These are phyloP conservation scores for Centropristis striata DNA, from an alignment of 2,113 vertebrate species.

Conservation along the genomic window DNA sequence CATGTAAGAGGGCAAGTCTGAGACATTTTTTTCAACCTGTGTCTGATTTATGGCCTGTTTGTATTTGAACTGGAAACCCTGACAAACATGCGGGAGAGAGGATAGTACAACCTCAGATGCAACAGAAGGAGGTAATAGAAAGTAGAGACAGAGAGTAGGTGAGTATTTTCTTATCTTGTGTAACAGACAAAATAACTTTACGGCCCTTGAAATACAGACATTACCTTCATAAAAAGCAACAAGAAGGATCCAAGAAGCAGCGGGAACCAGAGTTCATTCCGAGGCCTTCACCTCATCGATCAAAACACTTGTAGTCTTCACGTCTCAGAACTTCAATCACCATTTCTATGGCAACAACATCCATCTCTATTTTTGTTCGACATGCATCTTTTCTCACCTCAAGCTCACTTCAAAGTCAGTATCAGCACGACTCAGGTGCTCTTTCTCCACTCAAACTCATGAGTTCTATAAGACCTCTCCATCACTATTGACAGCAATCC, in stretches of 20 bases:
- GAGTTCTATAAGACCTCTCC: constrained; percentile 9
- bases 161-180: constrained; percentile 4
- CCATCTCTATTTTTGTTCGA: constrained; percentile 46
- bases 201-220: constrained; percentile 23
- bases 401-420: constrained; percentile 21
- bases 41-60: constrained; percentile 67
- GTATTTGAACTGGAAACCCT: constrained; percentile 35
- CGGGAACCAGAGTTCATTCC: constrained; percentile 9
- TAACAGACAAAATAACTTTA: constrained; percentile 19
- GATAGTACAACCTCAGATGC: constrained; percentile 2
- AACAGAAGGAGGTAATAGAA: constrained; percentile 4
- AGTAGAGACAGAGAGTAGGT: background rate
- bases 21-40: constrained; percentile 34
- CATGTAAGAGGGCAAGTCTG: constrained; percentile 17
- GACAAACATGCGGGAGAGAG: constrained; percentile 6
- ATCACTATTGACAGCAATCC: constrained; percentile 11
- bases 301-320: constrained; percentile 17
- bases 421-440: constrained; percentile 1
- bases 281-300: constrained; percentile 42
- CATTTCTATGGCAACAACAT: constrained; percentile 49
- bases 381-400: constrained; percentile 17
- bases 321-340: background rate
- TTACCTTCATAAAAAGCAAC: constrained; percentile 24
- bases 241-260: constrained; percentile 19
- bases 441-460: background rate